Conservation (phyloP, 92 coral and sea anemone genomes). For the Phymanthus crucifer region DNA sequence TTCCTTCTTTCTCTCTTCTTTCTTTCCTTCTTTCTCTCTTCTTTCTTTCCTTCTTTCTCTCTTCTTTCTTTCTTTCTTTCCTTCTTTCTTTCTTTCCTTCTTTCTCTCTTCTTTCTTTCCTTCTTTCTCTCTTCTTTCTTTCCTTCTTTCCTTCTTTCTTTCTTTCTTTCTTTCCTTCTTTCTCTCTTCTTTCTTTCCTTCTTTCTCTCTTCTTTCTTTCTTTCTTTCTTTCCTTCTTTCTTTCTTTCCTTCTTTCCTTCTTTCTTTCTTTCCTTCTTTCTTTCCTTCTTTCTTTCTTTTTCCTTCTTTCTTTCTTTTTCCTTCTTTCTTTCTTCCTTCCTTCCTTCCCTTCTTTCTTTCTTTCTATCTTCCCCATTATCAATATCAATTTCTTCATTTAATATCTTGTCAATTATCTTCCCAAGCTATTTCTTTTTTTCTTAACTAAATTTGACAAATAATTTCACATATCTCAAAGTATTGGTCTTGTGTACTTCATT, state of each 20-base stretch:
- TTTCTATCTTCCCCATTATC: too few species aligned
- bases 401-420: too few species aligned
- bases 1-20: neutral
- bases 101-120: too few species aligned
- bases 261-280: slow-evolving; percentile 3
- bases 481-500: too few species aligned
- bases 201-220: neutral
- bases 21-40: neutral
- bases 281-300: neutral
- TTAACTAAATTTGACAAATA: too few species aligned
- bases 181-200: neutral
- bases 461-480: too few species aligned
- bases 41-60: neutral
- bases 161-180: slow-evolving; percentile 2
- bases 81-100: neutral
- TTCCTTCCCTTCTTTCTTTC: too few species aligned
- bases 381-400: too few species aligned
- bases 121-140: neutral
- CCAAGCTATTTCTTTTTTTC: too few species aligned
- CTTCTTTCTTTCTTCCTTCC: too few species aligned
- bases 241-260: neutral
- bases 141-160: neutral
- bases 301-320: too few species aligned
- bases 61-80: neutral
- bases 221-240: neutral